Evolutionary conservation across 2,113 vertebrate species (phyloP).

Genomic region (Tretioscincus oriximinensis): DNA sequence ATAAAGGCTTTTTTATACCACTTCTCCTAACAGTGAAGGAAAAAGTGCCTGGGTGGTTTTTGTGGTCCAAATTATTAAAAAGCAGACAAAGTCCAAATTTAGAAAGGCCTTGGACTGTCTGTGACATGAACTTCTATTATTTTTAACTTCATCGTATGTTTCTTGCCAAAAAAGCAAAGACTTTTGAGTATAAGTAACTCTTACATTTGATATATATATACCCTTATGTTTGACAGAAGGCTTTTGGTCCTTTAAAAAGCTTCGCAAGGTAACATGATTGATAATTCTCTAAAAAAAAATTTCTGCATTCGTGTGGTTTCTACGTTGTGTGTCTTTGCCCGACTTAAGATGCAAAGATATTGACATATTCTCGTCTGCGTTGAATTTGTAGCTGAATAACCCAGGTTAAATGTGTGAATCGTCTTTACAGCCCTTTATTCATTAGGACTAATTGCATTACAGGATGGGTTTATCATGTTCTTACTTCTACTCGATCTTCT

Average conservation of each 20-base stretch:
- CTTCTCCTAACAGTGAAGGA: neutral
- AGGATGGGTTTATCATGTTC: neutral
- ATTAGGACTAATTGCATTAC: too few relatives aligned
- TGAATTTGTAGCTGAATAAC: neutral
- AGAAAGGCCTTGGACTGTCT: too few relatives aligned
- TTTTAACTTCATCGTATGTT: too few relatives aligned
- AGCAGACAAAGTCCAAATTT: too few relatives aligned
- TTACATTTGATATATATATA: neutral
- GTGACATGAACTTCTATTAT: too few relatives aligned
- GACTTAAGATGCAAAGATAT: neutral
- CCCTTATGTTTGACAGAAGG: constrained; percentile 19
- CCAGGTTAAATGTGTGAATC: neutral
- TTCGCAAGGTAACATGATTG: neutral
- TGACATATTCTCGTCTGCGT: neutral
- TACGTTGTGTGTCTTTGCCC: neutral
- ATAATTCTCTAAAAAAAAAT: constrained; percentile 16
- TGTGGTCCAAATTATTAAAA: too few relatives aligned
- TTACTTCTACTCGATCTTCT: neutral
- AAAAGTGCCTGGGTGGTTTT: neutral
- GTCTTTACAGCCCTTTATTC: neutral
- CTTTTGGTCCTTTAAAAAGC: neutral
- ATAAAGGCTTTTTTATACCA: neutral
- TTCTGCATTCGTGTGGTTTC: neutral
- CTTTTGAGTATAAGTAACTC: too few relatives aligned
- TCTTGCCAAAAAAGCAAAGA: too few relatives aligned